phyloP scores from a whole-genome alignment of 2,888 invertebrate genomes.

The Mycogona germanica region DNA sequence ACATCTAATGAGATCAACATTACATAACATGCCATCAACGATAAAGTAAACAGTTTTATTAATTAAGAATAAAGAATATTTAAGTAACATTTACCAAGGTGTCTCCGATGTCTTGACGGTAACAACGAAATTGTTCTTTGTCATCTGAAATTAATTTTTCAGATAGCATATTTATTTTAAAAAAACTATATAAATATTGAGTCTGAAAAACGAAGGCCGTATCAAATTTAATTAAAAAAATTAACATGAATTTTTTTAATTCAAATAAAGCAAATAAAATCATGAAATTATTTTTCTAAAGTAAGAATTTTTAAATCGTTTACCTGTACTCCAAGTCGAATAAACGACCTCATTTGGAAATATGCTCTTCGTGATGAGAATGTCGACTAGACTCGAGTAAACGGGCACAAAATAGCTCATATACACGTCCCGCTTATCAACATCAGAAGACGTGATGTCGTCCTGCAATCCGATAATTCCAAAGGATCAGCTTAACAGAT shows the following conservation, averaged over 20 bases:
- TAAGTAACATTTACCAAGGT: constrained; percentile 61
- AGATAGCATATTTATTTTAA: not conserved
- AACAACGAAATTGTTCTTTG: constrained; percentile 71
- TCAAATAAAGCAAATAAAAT: too few relatives aligned
- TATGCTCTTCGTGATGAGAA: constrained; percentile 66
- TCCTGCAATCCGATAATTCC: constrained; percentile 39
- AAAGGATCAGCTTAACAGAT: not conserved
- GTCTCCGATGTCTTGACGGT: constrained; percentile 73
- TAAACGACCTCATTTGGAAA: constrained; percentile 50
- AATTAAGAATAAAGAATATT: too few relatives aligned
- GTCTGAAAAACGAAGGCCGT: too few relatives aligned
- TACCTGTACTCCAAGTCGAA: constrained; percentile 34
- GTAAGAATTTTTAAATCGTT: not conserved
- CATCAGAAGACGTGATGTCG: constrained; percentile 44
- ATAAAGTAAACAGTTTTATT: too few relatives aligned
- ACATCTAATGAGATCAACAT: too few relatives aligned
- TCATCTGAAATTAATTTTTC: constrained; percentile 55
- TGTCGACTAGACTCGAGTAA: constrained; percentile 61
- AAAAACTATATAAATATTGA: constrained; percentile 7
- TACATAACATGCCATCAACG: too few relatives aligned
- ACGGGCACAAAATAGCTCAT: constrained; percentile 55
- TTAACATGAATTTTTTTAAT: too few relatives aligned
- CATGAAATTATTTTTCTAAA: too few relatives aligned
- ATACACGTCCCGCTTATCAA: constrained; percentile 38
- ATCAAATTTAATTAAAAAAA: too few relatives aligned